Conservation (phyloP, 2,113 vertebrate species). For the Rhineura floridana region DNA sequence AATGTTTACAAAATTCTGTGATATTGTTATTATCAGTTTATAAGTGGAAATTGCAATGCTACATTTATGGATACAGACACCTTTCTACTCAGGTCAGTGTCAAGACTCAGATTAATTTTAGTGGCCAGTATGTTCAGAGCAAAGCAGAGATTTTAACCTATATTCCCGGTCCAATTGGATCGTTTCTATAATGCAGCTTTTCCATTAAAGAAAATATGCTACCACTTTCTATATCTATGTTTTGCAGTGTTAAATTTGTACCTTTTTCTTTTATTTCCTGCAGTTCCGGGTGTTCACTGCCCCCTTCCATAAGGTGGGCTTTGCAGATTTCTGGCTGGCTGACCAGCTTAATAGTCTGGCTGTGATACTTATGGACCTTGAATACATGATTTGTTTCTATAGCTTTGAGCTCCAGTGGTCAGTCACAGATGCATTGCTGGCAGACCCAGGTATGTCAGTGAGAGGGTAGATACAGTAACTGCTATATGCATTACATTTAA, state of each 20-base stretch:
- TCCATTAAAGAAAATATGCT: not conserved
- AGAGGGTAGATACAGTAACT: slow-evolving; percentile 17
- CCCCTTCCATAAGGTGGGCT: slow-evolving; percentile 97
- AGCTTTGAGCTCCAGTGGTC: slow-evolving; percentile 95
- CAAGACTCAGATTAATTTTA: not conserved
- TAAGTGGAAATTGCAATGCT: not conserved
- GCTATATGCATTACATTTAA: not conserved
- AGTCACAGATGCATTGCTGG: slow-evolving; percentile 82
- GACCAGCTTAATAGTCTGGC: slow-evolving; percentile 98
- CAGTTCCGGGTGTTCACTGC: slow-evolving; percentile 98
- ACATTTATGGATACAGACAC: not conserved
- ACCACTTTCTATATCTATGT: not conserved
- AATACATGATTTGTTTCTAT: slow-evolving; percentile 99
- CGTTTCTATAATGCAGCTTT: not conserved
- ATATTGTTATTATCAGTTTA: not conserved
- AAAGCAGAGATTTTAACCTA: not conserved
- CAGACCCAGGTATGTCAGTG: slow-evolving; percentile 71
- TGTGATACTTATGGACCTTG: slow-evolving; percentile 94
- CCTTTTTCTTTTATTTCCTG: not conserved
- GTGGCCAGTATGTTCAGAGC: not conserved
- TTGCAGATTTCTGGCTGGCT: slow-evolving; percentile 99
- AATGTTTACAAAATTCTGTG: not conserved
- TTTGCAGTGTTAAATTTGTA: slow-evolving; percentile 40
- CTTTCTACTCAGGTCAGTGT: not conserved
- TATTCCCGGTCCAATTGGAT: not conserved